phyloP scores from a whole-genome alignment of 2,113 vertebrate species.

The Ia io region DNA sequence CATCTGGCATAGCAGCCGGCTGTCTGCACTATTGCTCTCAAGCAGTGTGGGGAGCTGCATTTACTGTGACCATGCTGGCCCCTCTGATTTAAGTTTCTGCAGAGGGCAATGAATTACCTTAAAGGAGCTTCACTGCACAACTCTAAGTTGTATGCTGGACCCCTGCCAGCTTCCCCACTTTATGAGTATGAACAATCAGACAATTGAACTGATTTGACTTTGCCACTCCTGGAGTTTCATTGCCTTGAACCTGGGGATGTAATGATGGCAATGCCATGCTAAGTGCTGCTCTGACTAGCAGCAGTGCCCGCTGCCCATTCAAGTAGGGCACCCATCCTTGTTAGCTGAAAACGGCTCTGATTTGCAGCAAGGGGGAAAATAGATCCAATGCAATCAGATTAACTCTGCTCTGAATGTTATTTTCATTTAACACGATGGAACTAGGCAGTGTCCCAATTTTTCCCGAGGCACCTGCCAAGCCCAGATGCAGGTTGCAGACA shows the following conservation, averaged over 20 bases:
- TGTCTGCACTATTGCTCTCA: constrained; percentile 83
- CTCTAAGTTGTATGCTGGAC: constrained; percentile 84
- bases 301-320: constrained; percentile 76
- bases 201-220: constrained; percentile 90
- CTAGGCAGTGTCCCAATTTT: constrained; percentile 67
- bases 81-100: constrained; percentile 85
- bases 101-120: constrained; percentile 89
- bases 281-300: constrained; percentile 82
- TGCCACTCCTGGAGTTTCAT: constrained; percentile 87
- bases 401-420: constrained; percentile 76
- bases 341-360: constrained; percentile 84
- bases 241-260: constrained; percentile 85
- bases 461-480: constrained; percentile 39
- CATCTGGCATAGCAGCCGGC: constrained; percentile 88
- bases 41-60: constrained; percentile 81
- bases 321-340: constrained; percentile 86
- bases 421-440: constrained; percentile 75
- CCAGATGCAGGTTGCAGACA: not conserved
- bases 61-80: constrained; percentile 83
- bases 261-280: constrained; percentile 84
- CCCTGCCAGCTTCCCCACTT: constrained; percentile 84
- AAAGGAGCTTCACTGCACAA: constrained; percentile 85
- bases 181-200: constrained; percentile 86
- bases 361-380: constrained; percentile 81
- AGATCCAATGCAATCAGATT: constrained; percentile 80